Percentiles rank a stretch among this genome's conserved stretches.
These are phyloP conservation scores for Notodonta ziczac DNA, from an alignment of 2,888 invertebrate species.

Conservation along the genomic window DNA sequence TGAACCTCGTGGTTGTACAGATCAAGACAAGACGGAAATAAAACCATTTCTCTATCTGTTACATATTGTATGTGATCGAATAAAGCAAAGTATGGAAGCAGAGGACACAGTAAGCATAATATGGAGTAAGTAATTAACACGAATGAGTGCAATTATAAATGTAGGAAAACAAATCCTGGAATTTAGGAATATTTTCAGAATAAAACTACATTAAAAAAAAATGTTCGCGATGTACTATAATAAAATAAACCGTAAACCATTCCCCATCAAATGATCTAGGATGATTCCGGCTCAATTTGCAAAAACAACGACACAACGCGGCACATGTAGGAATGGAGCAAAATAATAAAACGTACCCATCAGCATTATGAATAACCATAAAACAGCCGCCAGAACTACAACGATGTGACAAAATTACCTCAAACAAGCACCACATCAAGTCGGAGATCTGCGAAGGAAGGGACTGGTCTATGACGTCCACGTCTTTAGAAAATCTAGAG, in stretches of 20 bases:
- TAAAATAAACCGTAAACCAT: not conserved
- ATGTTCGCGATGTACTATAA: too few relatives aligned
- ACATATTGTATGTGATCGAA: too few relatives aligned
- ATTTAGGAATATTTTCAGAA: too few relatives aligned
- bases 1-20: too few relatives aligned
- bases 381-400: slow-evolving; percentile 29
- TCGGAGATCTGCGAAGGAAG: slow-evolving; percentile 88
- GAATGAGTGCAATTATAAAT: too few relatives aligned
- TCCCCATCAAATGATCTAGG: too few relatives aligned
- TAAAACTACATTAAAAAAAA: too few relatives aligned
- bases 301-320: not conserved
- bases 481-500: slow-evolving; percentile 90
- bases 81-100: too few relatives aligned
- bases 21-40: too few relatives aligned
- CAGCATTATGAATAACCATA: slow-evolving; percentile 26
- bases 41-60: not conserved
- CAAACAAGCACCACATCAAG: slow-evolving; percentile 88
- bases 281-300: not conserved
- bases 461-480: slow-evolving; percentile 88
- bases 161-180: too few relatives aligned
- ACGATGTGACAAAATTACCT: slow-evolving; percentile 81
- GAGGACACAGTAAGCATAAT: too few relatives aligned
- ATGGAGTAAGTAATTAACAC: too few relatives aligned
- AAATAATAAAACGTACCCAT: slow-evolving; percentile 20
- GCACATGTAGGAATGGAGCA: not conserved